A percentile compares a stretch with the other conserved stretches of the same genome.
Conservation (phyloP, 2,888 invertebrate species). For the Rhagonycha lutea region DNA sequence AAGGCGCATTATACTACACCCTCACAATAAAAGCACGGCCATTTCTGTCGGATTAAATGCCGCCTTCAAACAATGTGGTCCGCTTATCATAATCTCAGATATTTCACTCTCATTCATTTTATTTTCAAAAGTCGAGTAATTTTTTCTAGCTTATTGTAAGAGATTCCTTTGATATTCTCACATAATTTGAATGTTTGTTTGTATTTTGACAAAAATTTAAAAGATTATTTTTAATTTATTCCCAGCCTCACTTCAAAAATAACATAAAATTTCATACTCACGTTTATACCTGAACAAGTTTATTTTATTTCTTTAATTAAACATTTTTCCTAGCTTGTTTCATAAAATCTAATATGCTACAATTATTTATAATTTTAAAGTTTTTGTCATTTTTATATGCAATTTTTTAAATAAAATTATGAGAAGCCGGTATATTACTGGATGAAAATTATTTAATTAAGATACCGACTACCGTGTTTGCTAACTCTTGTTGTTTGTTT, state of each 20-base stretch:
- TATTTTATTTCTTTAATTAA: neutral
- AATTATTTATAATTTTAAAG: neutral
- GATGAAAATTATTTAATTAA: conserved; percentile 13
- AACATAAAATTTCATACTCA: neutral
- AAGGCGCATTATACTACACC: conserved; percentile 11
- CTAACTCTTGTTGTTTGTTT: conserved; percentile 15
- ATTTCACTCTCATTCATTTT: conserved; percentile 13
- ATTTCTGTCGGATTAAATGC: conserved; percentile 11
- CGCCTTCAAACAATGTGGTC: conserved; percentile 10
- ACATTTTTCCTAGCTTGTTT: neutral
- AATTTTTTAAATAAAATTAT: conserved; percentile 1
- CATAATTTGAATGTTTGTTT: neutral
- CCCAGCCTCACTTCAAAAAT: neutral
- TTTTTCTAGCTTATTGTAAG: neutral
- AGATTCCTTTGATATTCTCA: neutral
- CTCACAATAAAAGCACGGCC: conserved; percentile 9
- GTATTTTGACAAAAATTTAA: neutral
- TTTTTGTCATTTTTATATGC: conserved; percentile 4
- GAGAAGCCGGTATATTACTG: neutral
- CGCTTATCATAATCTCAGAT: conserved; percentile 13
- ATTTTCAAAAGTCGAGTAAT: neutral
- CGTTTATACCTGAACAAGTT: neutral
- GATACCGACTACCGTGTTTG: conserved; percentile 7
- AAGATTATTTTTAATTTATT: neutral
- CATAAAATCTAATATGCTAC: neutral